Conservation (phyloP, 2,113 vertebrate genomes). For the Xiphorhynchus elegans region DNA sequence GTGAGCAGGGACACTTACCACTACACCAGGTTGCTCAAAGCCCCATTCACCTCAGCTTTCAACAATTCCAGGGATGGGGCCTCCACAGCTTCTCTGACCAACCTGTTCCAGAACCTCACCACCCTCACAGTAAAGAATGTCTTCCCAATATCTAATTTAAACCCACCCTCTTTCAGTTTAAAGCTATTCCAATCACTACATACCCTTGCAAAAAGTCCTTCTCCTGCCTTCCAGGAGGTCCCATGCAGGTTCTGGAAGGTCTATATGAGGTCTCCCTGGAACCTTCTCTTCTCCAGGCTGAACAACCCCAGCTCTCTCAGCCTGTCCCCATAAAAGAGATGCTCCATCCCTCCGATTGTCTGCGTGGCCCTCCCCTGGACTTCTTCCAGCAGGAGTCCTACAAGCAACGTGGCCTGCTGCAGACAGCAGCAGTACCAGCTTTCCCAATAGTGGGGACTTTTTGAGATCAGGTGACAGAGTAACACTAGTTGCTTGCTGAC, state of each 20-base stretch:
- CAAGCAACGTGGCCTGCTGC: fast-evolving
- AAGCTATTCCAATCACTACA: neutral
- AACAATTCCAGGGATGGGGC: neutral
- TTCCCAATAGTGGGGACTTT: fast-evolving
- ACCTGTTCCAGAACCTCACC: neutral
- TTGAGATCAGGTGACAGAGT: neutral
- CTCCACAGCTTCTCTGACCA: neutral
- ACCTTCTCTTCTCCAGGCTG: neutral
- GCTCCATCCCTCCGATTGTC: neutral
- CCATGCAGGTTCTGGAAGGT: neutral
- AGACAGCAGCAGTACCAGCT: neutral
- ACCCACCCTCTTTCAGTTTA: neutral
- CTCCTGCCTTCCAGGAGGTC: neutral
- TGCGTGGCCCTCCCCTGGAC: neutral
- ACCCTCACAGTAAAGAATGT: neutral
- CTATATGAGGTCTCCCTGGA: neutral
- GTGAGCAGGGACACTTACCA: neutral
- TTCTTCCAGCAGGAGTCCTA: neutral
- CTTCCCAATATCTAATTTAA: neutral
- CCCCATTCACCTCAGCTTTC: neutral
- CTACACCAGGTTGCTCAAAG: neutral
- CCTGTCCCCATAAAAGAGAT: neutral
- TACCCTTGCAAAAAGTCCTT: neutral
- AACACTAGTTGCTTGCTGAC: neutral
- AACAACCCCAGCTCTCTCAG: neutral